Percentiles rank a stretch among this genome's conserved stretches.
Conservation (phyloP, 2,113 vertebrate species). For the Melozone crissalis region DNA sequence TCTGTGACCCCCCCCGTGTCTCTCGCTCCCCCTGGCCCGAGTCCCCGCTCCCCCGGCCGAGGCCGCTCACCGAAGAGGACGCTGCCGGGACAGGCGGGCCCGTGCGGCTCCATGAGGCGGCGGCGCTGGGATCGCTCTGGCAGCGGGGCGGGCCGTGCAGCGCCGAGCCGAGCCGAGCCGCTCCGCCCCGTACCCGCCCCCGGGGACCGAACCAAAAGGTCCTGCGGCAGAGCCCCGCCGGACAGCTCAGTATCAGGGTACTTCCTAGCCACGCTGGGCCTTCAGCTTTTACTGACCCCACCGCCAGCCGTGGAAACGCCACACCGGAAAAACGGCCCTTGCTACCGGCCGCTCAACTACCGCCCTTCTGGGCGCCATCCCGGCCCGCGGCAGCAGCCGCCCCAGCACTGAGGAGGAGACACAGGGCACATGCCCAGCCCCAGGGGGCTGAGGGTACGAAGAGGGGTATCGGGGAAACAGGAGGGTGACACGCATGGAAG, state of each 20-base stretch:
- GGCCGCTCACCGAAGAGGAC: slow-evolving; percentile 39
- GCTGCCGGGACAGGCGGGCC: neutral
- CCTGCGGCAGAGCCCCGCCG: neutral
- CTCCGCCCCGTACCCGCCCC: neutral
- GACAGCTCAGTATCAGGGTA: too few relatives aligned
- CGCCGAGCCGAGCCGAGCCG: neutral
- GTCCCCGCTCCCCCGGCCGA: neutral
- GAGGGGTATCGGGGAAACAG: accelerated
- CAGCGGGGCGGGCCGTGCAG: accelerated
- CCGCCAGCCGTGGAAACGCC: neutral
- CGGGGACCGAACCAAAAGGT: neutral
- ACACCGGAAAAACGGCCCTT: accelerated
- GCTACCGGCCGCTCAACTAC: accelerated
- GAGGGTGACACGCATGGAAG: accelerated
- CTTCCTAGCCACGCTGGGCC: neutral
- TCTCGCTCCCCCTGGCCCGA: too few relatives aligned
- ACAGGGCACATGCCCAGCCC: accelerated
- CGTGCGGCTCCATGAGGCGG: neutral
- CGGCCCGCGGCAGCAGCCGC: neutral
- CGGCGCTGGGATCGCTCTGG: neutral
- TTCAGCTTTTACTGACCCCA: neutral
- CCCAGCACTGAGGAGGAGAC: accelerated
- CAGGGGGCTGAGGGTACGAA: too few relatives aligned
- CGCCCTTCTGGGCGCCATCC: too few relatives aligned
- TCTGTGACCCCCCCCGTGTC: accelerated